phyloP scores from a whole-genome alignment of 2,888 invertebrate genomes.

The Nomada ferruginata region DNA sequence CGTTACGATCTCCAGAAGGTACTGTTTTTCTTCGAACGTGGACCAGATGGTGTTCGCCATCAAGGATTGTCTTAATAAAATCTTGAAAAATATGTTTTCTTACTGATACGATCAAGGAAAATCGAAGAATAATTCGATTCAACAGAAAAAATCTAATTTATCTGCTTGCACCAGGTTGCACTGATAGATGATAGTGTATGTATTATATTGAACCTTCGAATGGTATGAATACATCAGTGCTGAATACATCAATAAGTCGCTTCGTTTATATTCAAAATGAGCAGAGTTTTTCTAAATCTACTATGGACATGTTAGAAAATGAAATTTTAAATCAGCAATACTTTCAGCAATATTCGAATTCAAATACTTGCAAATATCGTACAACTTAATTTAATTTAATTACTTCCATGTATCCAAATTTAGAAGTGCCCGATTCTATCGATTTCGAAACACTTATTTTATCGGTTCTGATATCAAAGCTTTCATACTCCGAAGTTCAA shows the following conservation, averaged over 20 bases:
- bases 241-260: conserved; percentile 20
- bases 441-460: too few species aligned
- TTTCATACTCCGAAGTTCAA: too few species aligned
- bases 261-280: conserved; percentile 8
- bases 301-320: too few species aligned
- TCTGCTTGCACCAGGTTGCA: neutral
- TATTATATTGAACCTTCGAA: conserved; percentile 20
- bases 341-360: too few species aligned
- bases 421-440: too few species aligned
- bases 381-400: too few species aligned
- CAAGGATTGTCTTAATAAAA: conserved; percentile 38
- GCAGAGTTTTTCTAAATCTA: too few species aligned
- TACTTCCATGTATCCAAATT: too few species aligned
- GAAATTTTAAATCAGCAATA: too few species aligned
- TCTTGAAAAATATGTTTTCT: conserved; percentile 37
- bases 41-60: conserved; percentile 39
- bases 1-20: conserved; percentile 2
- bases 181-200: conserved; percentile 20
- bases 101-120: conserved; percentile 5
- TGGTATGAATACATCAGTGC: conserved; percentile 15
- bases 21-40: conserved; percentile 35
- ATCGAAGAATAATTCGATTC: conserved; percentile 1
- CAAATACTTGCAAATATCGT: too few species aligned
- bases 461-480: too few species aligned
- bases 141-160: conserved; percentile 36